phyloP scores from a whole-genome alignment of 2,797 vertebrate species.

The Eupleurogrammus muticus region DNA sequence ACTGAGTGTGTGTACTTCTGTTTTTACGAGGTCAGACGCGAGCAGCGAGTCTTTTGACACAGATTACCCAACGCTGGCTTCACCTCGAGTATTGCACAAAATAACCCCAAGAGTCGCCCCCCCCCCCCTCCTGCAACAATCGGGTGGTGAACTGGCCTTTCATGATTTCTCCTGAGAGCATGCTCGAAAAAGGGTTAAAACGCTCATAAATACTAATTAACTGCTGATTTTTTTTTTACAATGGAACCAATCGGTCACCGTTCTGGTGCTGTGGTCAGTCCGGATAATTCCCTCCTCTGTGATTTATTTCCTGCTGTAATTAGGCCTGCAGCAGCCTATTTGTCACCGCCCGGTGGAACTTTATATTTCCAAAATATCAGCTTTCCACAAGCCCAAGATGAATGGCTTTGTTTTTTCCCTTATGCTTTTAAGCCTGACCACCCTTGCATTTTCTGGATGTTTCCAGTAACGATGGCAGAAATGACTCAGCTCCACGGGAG shows the following conservation, averaged over 20 bases:
- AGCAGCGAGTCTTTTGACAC: slow-evolving; percentile 40
- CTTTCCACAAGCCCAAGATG: slow-evolving; percentile 2
- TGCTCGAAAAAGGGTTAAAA: slow-evolving; percentile 25
- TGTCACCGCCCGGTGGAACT: slow-evolving; percentile 15
- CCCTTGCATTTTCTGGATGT: not conserved
- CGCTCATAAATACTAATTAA: slow-evolving; percentile 35
- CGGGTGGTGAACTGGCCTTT: slow-evolving; percentile 17
- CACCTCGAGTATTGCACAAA: slow-evolving; percentile 56
- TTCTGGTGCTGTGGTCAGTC: slow-evolving; percentile 11
- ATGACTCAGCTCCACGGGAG: not conserved
- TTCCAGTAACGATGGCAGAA: not conserved
- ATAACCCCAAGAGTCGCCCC: not conserved
- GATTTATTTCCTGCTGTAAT: slow-evolving; percentile 42
- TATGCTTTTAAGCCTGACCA: slow-evolving; percentile 13
- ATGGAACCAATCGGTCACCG: slow-evolving; percentile 21
- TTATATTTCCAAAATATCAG: not conserved
- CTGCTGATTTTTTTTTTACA: slow-evolving; percentile 31
- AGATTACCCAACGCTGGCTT: slow-evolving; percentile 57
- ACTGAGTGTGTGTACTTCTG: slow-evolving; percentile 22
- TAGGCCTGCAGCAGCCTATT: not conserved
- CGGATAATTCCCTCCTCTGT: slow-evolving; percentile 3
- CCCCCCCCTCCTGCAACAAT: not conserved
- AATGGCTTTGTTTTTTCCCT: slow-evolving; percentile 30
- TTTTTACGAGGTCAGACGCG: slow-evolving; percentile 40
- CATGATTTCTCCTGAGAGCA: slow-evolving; percentile 16